phyloP scores from a whole-genome alignment of 2,797 vertebrate species.

The Tinamus major region DNA sequence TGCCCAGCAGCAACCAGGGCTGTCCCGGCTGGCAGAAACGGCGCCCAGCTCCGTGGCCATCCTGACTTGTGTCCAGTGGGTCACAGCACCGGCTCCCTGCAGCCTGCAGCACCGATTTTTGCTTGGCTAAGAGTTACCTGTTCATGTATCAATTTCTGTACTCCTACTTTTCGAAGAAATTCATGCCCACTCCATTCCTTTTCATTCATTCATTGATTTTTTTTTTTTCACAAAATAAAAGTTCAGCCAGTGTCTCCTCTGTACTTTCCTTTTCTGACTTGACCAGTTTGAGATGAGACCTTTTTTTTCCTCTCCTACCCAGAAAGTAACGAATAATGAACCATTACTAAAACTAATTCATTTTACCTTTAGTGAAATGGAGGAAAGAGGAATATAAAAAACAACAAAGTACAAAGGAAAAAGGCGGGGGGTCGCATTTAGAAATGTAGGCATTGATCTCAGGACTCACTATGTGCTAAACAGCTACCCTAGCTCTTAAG shows the following conservation, averaged over 20 bases:
- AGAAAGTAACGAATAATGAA: neutral
- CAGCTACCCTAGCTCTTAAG: neutral
- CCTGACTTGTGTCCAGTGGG: too few species aligned
- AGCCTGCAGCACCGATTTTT: neutral
- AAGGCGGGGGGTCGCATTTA: neutral
- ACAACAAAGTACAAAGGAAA: neutral
- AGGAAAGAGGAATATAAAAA: neutral
- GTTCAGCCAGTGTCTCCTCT: neutral
- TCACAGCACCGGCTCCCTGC: neutral
- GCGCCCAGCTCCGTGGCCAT: neutral
- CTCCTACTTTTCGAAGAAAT: neutral
- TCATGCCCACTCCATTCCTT: neutral
- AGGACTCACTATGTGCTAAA: neutral
- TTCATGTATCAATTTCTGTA: neutral
- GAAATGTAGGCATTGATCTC: neutral
- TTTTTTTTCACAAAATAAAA: neutral
- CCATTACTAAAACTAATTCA: neutral
- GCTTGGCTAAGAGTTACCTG: neutral
- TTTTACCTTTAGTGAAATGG: neutral
- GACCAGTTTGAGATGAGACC: neutral
- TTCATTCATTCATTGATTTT: neutral
- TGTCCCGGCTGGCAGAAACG: neutral
- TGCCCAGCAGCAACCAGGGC: neutral
- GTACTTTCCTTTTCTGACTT: neutral
- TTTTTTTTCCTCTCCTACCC: neutral